Evolutionary conservation across 2,113 vertebrate genomes (phyloP).

Genomic region (Hemiprocne comata): DNA sequence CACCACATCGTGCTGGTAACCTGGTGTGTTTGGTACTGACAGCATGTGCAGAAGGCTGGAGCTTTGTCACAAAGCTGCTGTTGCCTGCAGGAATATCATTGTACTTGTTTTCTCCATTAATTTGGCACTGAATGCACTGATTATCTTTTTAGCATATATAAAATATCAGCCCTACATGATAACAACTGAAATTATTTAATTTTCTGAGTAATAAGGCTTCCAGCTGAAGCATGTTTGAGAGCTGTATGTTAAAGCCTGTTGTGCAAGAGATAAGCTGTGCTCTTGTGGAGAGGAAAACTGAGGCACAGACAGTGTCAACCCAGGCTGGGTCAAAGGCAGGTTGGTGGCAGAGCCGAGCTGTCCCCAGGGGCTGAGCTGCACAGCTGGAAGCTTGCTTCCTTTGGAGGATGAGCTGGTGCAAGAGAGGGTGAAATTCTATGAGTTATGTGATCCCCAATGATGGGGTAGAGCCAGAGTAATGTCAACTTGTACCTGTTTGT

Average conservation of each 20-base stretch:
- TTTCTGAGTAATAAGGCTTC: background rate
- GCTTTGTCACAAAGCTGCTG: background rate
- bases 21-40: background rate
- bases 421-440: background rate
- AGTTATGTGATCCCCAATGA: rapidly evolving
- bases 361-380: rapidly evolving
- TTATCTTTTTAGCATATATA: background rate
- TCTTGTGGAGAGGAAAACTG: background rate
- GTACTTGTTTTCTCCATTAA: background rate
- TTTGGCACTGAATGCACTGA: background rate
- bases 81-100: background rate
- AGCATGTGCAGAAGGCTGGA: background rate
- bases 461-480: too few relatives aligned
- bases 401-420: rapidly evolving
- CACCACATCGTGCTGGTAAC: background rate
- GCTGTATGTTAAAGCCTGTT: background rate
- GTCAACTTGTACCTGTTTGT: rapidly evolving
- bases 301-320: background rate
- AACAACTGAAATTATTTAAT: background rate
- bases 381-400: rapidly evolving
- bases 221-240: background rate
- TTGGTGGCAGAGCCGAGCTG: background rate
- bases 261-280: background rate
- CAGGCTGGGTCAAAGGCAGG: background rate
- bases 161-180: background rate